Conservation (phyloP, 2,797 vertebrate species). For the Anabas testudineus region DNA sequence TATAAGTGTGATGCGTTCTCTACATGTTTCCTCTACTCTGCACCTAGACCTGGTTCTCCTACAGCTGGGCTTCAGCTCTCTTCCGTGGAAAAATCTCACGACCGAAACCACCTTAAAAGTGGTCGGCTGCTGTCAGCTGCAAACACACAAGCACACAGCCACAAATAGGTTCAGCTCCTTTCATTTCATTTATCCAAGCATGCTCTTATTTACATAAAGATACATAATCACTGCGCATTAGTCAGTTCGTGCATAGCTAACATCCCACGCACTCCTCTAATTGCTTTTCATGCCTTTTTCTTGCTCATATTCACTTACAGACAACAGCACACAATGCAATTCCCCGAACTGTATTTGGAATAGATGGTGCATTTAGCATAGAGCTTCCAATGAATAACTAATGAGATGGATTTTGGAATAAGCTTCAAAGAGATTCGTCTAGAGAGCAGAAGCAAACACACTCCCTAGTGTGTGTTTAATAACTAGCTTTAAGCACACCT, state of each 20-base stretch:
- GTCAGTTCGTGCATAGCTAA: constrained; percentile 19
- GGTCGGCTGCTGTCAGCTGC: neutral
- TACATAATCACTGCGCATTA: constrained; percentile 33
- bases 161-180: neutral
- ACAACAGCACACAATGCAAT: constrained; percentile 27
- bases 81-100: too few species aligned
- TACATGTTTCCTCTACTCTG: neutral
- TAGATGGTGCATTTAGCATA: constrained; percentile 31
- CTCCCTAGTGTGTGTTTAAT: constrained; percentile 15
- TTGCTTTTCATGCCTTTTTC: constrained; percentile 15
- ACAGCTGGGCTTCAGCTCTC: too few species aligned
- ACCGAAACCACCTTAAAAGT: too few species aligned
- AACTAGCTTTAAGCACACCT: constrained; percentile 9
- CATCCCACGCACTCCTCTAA: constrained; percentile 9
- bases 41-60: too few species aligned
- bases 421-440: constrained; percentile 30
- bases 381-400: constrained; percentile 46
- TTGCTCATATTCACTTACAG: constrained; percentile 18
- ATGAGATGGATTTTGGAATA: constrained; percentile 36
- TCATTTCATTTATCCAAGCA: constrained; percentile 9
- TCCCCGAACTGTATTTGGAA: constrained; percentile 34
- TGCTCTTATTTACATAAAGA: constrained; percentile 30
- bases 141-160: neutral
- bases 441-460: constrained; percentile 5
- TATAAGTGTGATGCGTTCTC: too few species aligned